Evolutionary conservation across 2,888 invertebrate species (phyloP), one percentile per base, ranked within the genome.

Genomic region (Tenthredo scrophulariae): DNA sequence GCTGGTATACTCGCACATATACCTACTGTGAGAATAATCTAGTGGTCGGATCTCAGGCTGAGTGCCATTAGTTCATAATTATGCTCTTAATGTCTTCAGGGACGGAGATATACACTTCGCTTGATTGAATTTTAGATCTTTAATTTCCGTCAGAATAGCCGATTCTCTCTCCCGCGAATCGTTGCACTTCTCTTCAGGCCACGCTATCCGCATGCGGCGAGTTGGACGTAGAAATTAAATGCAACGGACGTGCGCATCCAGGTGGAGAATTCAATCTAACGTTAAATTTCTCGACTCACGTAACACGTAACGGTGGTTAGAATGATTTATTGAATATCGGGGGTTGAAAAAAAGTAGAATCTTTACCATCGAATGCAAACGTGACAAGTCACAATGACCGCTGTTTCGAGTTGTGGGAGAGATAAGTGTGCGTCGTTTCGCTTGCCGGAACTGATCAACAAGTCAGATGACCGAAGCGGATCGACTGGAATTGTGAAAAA

Each of bases 201-300:
- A 43, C 72, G 43, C 37, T 9, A 22, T 18, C 70, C 37, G 2
- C 37, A 37, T n/a, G n/a, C n/a, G 2, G 72, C 18, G 72, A 74
- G 43, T 43, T 18, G 13, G 13, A 74, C 22, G 72, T 40, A 74
- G 22, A 74, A 43, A 74, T 74, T 79, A 54, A 79, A 79, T 54
- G 79, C 79, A 54, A 6, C n/a, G 13, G 65, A 82, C 40, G 40
- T 43, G 62, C 37, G 7, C 40, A 37, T 6, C 62, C 18, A n/a
- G 15, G 33, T 43, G 15, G 22, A 43, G 58, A 58, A 26, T 84
- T 75, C 4, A 33, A 33, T 84, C 37, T 75, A 84, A n/a, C 74
- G 77, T 29, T 54, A 75, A 84, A 75, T 84, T 84, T 84, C 84
- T 43, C 18, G 37, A 13, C 37, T 62, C 54, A 75, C 62, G 84